Conservation (phyloP, 1,140 invertebrate genomes). For the Archivesica marissinica region DNA sequence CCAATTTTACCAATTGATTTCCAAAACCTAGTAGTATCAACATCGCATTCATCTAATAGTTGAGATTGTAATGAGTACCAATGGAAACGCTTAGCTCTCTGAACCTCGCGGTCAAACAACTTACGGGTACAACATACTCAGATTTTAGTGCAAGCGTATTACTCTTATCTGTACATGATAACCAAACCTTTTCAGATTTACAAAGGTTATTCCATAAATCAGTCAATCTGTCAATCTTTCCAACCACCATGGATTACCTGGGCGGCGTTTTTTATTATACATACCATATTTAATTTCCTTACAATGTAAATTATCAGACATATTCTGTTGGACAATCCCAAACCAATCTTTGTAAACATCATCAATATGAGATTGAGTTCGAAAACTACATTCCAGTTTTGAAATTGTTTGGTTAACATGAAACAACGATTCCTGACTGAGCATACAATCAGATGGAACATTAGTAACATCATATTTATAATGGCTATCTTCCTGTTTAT, state of each 20-base stretch:
- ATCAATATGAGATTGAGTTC: conserved; percentile 25
- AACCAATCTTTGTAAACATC: conserved; percentile 15
- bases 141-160: neutral
- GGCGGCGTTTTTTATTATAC: conserved; percentile 25
- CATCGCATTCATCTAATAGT: conserved; percentile 26
- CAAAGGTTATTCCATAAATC: conserved; percentile 42
- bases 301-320: conserved; percentile 1
- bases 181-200: conserved; percentile 25
- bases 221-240: conserved; percentile 11
- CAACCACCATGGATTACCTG: conserved; percentile 55
- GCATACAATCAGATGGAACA: conserved; percentile 26
- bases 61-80: conserved; percentile 40
- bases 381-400: conserved; percentile 21
- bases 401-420: conserved; percentile 23
- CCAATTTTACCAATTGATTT: conserved; percentile 19
- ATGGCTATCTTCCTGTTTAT: neutral
- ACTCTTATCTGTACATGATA: neutral
- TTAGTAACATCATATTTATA: conserved; percentile 32
- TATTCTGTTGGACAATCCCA: conserved; percentile 15
- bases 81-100: conserved; percentile 39
- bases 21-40: conserved; percentile 19
- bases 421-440: conserved; percentile 11
- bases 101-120: conserved; percentile 32
- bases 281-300: conserved; percentile 33
- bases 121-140: conserved; percentile 26